Evolutionary conservation across 1,140 invertebrate species (phyloP).

Genomic region (Papilio glaucus): DNA sequence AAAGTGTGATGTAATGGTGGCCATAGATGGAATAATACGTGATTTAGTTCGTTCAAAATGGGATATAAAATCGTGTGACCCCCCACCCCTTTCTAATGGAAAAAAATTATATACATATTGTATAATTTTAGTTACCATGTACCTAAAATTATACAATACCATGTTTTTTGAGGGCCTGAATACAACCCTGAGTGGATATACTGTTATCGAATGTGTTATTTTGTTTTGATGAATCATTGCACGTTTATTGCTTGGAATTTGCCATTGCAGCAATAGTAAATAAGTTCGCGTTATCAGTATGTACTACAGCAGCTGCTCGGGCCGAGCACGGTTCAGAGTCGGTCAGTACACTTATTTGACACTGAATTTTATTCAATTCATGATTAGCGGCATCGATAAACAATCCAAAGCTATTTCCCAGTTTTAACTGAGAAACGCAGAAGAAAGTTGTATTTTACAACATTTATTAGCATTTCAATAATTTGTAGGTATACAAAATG

Average conservation of each 20-base stretch:
- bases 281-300: constrained; percentile 19
- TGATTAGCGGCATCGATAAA: not conserved
- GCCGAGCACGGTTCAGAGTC: not conserved
- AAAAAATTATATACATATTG: too few species aligned
- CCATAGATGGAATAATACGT: too few species aligned
- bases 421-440: not conserved
- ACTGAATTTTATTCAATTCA: not conserved
- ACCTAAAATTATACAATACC: too few species aligned
- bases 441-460: too few species aligned
- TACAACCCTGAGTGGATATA: not conserved
- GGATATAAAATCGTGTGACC: too few species aligned
- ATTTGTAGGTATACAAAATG: not conserved
- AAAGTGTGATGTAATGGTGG: too few species aligned
- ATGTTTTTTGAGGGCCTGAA: too few species aligned
- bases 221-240: constrained; percentile 36
- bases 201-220: constrained; percentile 22
- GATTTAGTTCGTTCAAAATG: too few species aligned
- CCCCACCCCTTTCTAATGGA: too few species aligned
- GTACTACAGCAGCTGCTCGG: not conserved
- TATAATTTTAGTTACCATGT: too few species aligned
- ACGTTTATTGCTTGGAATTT: constrained; percentile 36
- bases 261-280: constrained; percentile 28
- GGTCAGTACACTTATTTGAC: not conserved
- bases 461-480: too few species aligned
- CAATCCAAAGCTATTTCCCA: not conserved